Conservation (phyloP, 2,888 invertebrate genomes). For the Asteroscopus sphinx region DNA sequence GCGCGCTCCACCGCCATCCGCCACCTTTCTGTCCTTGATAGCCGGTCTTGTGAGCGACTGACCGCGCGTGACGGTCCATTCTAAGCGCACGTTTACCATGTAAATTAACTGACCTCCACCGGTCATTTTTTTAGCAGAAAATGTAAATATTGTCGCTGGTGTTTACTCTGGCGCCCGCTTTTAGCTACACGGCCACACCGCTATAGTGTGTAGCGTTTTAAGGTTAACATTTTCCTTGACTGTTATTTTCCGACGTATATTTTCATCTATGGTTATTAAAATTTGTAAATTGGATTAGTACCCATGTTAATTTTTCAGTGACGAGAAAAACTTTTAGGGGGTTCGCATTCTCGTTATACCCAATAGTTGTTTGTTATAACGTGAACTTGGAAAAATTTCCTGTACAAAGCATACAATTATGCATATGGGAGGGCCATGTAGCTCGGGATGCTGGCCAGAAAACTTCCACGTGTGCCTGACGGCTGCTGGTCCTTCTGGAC, state of each 20-base stretch:
- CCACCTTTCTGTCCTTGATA: conserved; percentile 61
- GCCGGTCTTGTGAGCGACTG: conserved; percentile 74
- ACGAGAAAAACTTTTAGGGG: not conserved
- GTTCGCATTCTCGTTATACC: not conserved
- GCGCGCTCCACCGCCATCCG: conserved; percentile 22
- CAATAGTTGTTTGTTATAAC: not conserved
- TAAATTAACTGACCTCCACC: conserved; percentile 84
- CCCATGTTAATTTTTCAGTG: too few species aligned
- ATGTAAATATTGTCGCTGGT: conserved; percentile 78
- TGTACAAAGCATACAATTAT: too few species aligned
- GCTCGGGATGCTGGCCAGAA: too few species aligned
- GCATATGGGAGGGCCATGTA: too few species aligned
- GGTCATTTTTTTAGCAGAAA: conserved; percentile 81
- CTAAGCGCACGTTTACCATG: conserved; percentile 88
- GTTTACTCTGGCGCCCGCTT: conserved; percentile 68
- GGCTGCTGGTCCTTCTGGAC: too few species aligned
- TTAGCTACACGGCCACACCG: conserved; percentile 56
- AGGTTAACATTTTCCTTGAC: conserved; percentile 35
- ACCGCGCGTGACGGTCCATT: conserved; percentile 87
- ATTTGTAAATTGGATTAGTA: not conserved
- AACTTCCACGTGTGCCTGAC: too few species aligned
- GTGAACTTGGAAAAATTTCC: too few species aligned
- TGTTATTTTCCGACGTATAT: not conserved
- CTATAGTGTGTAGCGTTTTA: conserved; percentile 13
- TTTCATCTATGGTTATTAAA: not conserved